These are phyloP conservation scores for Andrena fulva DNA, from an alignment of 2,888 invertebrate genomes.

Conservation along the genomic window DNA sequence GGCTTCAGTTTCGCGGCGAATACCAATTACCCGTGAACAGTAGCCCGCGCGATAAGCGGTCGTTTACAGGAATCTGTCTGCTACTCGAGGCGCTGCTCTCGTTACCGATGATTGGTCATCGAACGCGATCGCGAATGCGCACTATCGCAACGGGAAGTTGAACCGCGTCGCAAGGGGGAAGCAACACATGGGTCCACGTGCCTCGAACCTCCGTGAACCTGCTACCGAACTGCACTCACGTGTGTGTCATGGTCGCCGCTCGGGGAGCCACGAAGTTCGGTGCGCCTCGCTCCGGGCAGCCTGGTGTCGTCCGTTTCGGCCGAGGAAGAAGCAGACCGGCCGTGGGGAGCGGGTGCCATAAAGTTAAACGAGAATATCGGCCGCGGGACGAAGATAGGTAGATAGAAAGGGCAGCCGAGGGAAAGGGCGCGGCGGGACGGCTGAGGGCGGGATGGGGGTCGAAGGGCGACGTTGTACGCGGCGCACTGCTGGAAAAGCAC, in stretches of 20 bases:
- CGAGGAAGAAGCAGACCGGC: conserved; percentile 34
- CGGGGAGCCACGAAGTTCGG: conserved; percentile 22
- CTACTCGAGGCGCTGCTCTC: neutral
- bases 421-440: too few relatives aligned
- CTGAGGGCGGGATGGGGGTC: neutral
- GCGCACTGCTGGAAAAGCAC: conserved; percentile 11
- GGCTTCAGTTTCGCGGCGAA: neutral
- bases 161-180: neutral
- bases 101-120: conserved; percentile 34
- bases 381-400: neutral
- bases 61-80: conserved; percentile 21
- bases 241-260: conserved; percentile 50
- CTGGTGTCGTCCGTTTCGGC: conserved; percentile 20
- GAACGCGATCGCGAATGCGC: neutral
- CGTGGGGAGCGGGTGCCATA: conserved; percentile 33
- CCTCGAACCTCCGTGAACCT: neutral
- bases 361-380: conserved; percentile 11
- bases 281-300: conserved; percentile 15
- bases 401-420: neutral
- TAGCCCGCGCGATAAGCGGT: conserved; percentile 8
- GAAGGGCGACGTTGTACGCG: neutral
- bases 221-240: conserved; percentile 50
- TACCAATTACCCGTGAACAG: neutral
- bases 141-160: neutral
- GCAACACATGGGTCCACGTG: neutral